Base-by-base conservation (phyloP, 2,797 vertebrate species). In the Enteromius trimaculatus region DNA sequence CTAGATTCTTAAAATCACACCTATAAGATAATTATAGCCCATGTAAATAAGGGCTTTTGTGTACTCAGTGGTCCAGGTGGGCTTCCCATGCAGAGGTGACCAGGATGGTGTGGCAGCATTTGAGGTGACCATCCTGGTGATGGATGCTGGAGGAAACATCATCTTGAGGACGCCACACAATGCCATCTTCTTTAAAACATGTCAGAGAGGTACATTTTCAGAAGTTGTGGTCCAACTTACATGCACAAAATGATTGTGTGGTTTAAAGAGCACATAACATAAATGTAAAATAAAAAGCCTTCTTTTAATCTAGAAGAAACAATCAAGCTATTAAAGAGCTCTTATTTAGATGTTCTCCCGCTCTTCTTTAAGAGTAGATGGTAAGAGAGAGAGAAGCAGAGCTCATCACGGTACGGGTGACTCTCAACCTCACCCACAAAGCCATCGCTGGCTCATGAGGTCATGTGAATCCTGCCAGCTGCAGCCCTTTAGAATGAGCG, bases 101-200 rank as follows among this genome's bases (percentile, higher is more conserved):
- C 96, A 96, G 91, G 96, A 97, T 3, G 96, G 96, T 0, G 96
- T 97, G 0, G 96, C 96, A 58, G 96, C 96, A 2, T 97, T 97
- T 89, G 96, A 97, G 88, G 96, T 96, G 84, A 97, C 95, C 0
- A 92, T 97, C 70, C 93, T 96, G 86, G 89, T 97, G 77, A 96
- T 97, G 96, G 96, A 97, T 87, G 93, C 93, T 44, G 96, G 96
- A 88, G 96, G 96, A 87, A 95, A 93, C 88, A 90, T 95, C 82
- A 93, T 97, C 87, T 95, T 97, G 55, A 94, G 95, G 88, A 97
- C 96, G 0, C 96, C 96, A 44, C 96, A 97, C 77, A 97, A 97
- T 0, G 96, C 96, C 81, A 96, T 97, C 90, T 97, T 97, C 94
- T 97, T 97, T 88, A 97, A 97, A 91, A 96, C 96, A 69, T 97